Evolutionary conservation across 1,140 invertebrate species (phyloP).

Genomic region (Sarcophaga bullata): DNA sequence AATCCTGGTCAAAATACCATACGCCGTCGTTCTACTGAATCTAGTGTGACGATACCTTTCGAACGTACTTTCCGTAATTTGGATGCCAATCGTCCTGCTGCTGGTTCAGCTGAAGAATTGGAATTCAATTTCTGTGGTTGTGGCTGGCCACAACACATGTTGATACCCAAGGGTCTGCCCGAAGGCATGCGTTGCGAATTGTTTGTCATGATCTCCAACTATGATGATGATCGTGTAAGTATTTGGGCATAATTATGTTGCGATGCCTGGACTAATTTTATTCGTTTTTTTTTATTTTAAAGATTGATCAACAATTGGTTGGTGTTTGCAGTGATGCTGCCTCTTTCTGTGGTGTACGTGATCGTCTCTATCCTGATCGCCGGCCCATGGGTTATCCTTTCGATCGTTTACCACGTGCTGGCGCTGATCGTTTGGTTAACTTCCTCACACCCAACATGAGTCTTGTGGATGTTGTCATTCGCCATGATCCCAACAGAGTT

Average conservation of each 20-base stretch:
- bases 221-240: slow-evolving; percentile 74
- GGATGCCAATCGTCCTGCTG: slow-evolving; percentile 68
- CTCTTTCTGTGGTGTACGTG: slow-evolving; percentile 79
- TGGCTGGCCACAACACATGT: slow-evolving; percentile 88
- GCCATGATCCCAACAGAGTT: slow-evolving; percentile 64
- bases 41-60: slow-evolving; percentile 79
- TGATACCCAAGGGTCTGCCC: slow-evolving; percentile 78
- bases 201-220: slow-evolving; percentile 86
- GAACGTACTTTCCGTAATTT: slow-evolving; percentile 76
- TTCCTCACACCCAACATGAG: slow-evolving; percentile 79
- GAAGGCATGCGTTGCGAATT: slow-evolving; percentile 77
- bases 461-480: slow-evolving; percentile 68
- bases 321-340: slow-evolving; percentile 75
- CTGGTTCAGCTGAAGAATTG: slow-evolving; percentile 67
- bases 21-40: slow-evolving; percentile 71
- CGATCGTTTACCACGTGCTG: slow-evolving; percentile 71
- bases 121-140: slow-evolving; percentile 85
- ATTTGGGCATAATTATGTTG: not conserved
- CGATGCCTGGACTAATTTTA: not conserved
- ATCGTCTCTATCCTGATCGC: slow-evolving; percentile 77
- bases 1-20: slow-evolving; percentile 74
- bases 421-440: slow-evolving; percentile 69
- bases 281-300: not conserved
- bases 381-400: slow-evolving; percentile 83
- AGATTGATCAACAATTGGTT: slow-evolving; percentile 70